These are phyloP conservation scores for Dipus sagitta DNA, from an alignment of 2,797 vertebrate genomes.

Conservation along the genomic window DNA sequence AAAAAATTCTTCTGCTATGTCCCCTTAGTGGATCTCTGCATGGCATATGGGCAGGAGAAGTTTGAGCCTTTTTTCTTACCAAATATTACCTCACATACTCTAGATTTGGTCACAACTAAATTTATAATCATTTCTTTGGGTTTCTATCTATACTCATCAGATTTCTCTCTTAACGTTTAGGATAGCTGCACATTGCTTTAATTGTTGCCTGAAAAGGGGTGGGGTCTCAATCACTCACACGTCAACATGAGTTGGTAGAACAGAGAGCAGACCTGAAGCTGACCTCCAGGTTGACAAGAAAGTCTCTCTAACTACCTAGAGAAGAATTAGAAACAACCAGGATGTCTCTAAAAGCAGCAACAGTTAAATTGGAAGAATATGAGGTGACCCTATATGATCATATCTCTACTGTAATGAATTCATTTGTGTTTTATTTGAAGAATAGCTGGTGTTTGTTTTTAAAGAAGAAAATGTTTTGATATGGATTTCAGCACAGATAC, in stretches of 20 bases:
- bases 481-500: neutral
- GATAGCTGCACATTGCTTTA: neutral
- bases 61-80: slow-evolving; percentile 9
- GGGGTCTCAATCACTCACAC: neutral
- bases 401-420: neutral
- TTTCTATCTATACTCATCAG: neutral
- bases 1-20: neutral
- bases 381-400: neutral
- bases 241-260: neutral
- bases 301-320: neutral
- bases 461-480: neutral
- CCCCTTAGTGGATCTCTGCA: neutral
- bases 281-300: neutral
- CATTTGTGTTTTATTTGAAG: too few relatives aligned
- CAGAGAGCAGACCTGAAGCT: neutral
- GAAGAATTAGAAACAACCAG: neutral
- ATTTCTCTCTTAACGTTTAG: neutral
- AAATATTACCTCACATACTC: neutral
- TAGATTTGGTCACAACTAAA: neutral
- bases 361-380: neutral
- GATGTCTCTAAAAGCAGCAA: neutral
- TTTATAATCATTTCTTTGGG: neutral
- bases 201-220: neutral
- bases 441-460: too few relatives aligned
- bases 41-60: neutral